Conservation (phyloP, 2,797 vertebrate genomes). For the Rhabdomys pumilio region DNA sequence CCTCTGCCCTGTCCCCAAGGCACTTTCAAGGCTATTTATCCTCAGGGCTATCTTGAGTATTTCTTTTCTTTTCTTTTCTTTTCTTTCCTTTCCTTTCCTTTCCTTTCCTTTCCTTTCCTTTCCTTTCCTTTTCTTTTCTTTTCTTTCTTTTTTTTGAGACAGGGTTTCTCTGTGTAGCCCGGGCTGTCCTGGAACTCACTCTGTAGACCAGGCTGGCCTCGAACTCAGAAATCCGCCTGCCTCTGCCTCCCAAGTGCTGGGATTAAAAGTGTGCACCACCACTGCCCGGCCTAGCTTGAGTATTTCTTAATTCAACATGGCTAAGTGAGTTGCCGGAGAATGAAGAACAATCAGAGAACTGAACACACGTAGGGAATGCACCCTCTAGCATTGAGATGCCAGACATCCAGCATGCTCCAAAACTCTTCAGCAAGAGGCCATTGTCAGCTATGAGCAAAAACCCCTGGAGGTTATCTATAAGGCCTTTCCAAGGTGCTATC, state of each 20-base stretch:
- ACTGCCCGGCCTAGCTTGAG: too few species aligned
- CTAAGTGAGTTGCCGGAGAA: background rate
- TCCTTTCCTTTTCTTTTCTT: too few species aligned
- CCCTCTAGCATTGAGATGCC: background rate
- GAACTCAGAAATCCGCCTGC: too few species aligned
- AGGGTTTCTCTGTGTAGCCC: too few species aligned
- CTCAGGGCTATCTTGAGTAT: fast-evolving
- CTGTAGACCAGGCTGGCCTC: too few species aligned
- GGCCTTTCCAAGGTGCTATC: conserved; percentile 16
- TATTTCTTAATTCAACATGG: background rate
- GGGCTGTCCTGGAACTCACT: too few species aligned
- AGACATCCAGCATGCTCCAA: background rate
- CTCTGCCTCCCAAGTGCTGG: too few species aligned
- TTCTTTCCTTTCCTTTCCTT: too few species aligned
- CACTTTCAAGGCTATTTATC: conserved; percentile 11
- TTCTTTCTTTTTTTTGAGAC: too few species aligned
- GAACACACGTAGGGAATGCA: background rate
- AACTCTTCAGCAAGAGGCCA: background rate
- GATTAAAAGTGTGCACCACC: too few species aligned
- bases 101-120: too few species aligned
- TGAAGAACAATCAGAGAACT: background rate
- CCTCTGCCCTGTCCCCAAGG: background rate
- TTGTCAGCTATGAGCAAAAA: background rate
- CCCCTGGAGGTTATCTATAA: background rate
- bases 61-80: background rate